phyloP scores from a whole-genome alignment of 2,888 invertebrate genomes.

The Beris morrisii region DNA sequence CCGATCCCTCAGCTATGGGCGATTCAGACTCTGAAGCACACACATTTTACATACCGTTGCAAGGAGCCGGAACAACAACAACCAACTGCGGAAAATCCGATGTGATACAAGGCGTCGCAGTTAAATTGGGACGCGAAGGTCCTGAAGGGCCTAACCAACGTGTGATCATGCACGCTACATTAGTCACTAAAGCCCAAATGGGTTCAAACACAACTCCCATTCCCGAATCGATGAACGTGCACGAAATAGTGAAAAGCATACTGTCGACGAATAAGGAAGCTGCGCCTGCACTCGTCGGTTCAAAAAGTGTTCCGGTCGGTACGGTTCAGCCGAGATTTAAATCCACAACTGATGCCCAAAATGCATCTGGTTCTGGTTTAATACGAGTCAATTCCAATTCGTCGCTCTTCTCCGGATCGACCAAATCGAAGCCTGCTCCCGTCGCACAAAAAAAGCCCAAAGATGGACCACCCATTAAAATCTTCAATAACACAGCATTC shows the following conservation, averaged over 20 bases:
- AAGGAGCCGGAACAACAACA: constrained; percentile 54
- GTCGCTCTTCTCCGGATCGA: constrained; percentile 53
- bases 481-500: constrained; percentile 57
- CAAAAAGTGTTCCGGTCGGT: constrained; percentile 57
- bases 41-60: constrained; percentile 67
- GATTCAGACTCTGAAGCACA: constrained; percentile 62
- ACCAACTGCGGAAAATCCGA: constrained; percentile 47
- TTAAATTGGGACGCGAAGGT: constrained; percentile 66
- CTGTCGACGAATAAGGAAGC: constrained; percentile 44
- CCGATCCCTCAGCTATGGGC: constrained; percentile 47
- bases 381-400: constrained; percentile 55
- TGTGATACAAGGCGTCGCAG: constrained; percentile 66
- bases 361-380: constrained; percentile 41
- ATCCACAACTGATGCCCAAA: constrained; percentile 41
- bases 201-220: constrained; percentile 53
- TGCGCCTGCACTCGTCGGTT: constrained; percentile 33
- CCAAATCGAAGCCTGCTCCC: constrained; percentile 50
- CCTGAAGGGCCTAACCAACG: constrained; percentile 65
- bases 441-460: constrained; percentile 51
- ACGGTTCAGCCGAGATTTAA: constrained; percentile 61
- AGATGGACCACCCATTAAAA: constrained; percentile 54
- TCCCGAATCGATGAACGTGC: constrained; percentile 53
- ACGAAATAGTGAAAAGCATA: constrained; percentile 54
- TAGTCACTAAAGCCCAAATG: constrained; percentile 64
- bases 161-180: constrained; percentile 64